Evolutionary conservation across 2,888 invertebrate species (phyloP), one percentile per base, ranked within the genome.

Genomic region (Oscheius onirici): DNA sequence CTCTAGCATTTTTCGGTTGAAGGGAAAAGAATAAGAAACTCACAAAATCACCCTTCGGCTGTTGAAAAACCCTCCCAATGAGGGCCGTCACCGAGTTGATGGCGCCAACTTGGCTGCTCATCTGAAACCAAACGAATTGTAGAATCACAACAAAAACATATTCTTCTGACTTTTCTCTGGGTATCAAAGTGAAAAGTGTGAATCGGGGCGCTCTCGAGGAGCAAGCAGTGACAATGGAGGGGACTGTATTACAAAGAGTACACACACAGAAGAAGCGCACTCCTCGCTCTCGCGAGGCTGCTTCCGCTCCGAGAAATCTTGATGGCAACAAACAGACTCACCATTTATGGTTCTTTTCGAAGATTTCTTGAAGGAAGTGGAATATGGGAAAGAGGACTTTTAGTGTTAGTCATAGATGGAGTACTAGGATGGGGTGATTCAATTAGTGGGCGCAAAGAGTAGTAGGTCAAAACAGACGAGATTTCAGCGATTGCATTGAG

Each of bases 41-140:
- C 57, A 86, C 86, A 74, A 86, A 79, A 73, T 86, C 86, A 71
- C 86, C 86, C 66, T 84, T 86, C 20, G 86, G 86, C 71, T 86
- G 86, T 34, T 79, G 79, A 70, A 86, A 86, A n/a, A 84, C 79
- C 71, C 81, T 84, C 69, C 79, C 76, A 58, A 86, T 84, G 54
- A 86, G 73, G 63, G 75, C 78, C 61, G 84, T 86, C 52, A 85
- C 84, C 69, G 81, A 76, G 71, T 75, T 77, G 77, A 86, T 84
- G 58, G 85, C 84, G 44, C 86, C 86, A 57, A 86, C 71, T 41
- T 84, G 85, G 49, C 78, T 71, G 55, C 80, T 77, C 83, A 84
- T 84, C 51, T 65, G 63, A 57, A 65, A 71, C 11, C 44, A 2
- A 44, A 2, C 44, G 17, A 10, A 10, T 41, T 44, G n/a, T 44